Percentiles rank a stretch among this genome's conserved stretches.
Evolutionary conservation across 2,797 vertebrate genomes (phyloP).

Genomic region (Amblyopsis hoosieri): DNA sequence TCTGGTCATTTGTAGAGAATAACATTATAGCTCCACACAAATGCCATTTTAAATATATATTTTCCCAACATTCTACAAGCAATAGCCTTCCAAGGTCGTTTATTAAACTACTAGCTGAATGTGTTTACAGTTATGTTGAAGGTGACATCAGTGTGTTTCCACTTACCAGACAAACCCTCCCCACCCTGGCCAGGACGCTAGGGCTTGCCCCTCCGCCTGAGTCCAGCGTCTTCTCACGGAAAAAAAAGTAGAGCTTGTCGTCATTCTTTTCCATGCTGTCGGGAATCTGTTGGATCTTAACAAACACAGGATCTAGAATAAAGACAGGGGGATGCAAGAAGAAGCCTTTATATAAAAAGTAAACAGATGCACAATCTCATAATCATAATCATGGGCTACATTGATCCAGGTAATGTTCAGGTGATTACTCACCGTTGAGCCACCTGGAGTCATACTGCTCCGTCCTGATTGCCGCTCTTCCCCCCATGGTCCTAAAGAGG

Average conservation of each 20-base stretch:
- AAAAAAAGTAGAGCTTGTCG: conserved; percentile 87
- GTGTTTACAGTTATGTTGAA: neutral
- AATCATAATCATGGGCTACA: conserved; percentile 43
- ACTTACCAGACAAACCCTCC: conserved; percentile 85
- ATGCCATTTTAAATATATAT: neutral
- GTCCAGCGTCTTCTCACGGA: conserved; percentile 83
- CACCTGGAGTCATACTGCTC: conserved; percentile 86
- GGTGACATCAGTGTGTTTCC: neutral
- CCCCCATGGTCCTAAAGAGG: conserved; percentile 84
- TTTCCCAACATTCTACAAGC: too few relatives aligned
- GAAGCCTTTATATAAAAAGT: conserved; percentile 52
- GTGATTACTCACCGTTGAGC: conserved; percentile 80
- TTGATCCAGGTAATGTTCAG: conserved; percentile 40
- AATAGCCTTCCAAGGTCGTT: neutral
- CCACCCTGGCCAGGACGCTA: conserved; percentile 79
- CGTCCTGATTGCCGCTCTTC: conserved; percentile 77
- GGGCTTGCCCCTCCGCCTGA: conserved; percentile 75
- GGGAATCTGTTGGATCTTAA: conserved; percentile 81
- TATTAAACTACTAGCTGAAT: conserved; percentile 6
- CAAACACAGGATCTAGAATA: conserved; percentile 81
- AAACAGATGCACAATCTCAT: conserved; percentile 43
- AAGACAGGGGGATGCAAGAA: conserved; percentile 37
- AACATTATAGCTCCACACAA: conserved; percentile 19
- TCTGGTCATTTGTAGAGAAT: conserved; percentile 68
- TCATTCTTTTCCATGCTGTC: conserved; percentile 84